These are phyloP conservation scores for Stichodactyla mertensii DNA, from an alignment of 64 coral and sea anemone species.

Conservation along the genomic window DNA sequence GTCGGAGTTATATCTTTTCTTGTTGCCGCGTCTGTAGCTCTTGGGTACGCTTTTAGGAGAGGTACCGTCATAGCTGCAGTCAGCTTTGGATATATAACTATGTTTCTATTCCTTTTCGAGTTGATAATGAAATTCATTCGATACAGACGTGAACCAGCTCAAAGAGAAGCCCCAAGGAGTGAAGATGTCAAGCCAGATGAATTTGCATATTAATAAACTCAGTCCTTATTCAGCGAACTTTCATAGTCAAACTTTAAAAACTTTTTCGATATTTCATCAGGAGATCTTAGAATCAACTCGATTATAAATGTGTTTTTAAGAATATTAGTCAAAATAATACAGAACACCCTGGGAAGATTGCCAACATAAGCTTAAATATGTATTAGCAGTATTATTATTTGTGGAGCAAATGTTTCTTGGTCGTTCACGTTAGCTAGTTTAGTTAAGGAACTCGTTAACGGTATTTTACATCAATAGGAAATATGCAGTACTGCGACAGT, in stretches of 20 bases:
- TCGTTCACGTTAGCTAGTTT: too few relatives aligned
- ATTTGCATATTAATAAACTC: background rate
- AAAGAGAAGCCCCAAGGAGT: background rate
- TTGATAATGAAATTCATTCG: background rate
- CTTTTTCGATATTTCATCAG: too few relatives aligned
- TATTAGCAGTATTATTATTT: too few relatives aligned
- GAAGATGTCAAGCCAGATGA: slow-evolving; percentile 15
- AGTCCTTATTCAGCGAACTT: background rate
- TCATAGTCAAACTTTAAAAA: background rate
- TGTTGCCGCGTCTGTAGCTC: background rate
- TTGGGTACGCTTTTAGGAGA: slow-evolving; percentile 2
- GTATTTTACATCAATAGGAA: too few relatives aligned
- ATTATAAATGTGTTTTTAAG: background rate
- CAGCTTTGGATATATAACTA: slow-evolving; percentile 20
- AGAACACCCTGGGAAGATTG: too few relatives aligned
- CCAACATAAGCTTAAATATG: too few relatives aligned
- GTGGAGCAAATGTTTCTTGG: too few relatives aligned
- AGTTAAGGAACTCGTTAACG: too few relatives aligned
- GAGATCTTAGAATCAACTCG: too few relatives aligned
- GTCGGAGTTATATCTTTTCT: slow-evolving; percentile 15
- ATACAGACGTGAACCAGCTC: background rate
- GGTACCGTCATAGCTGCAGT: background rate
- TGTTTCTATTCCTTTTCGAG: slow-evolving; percentile 11
- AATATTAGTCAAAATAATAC: too few relatives aligned
- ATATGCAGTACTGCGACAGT: too few relatives aligned